Base-by-base conservation (phyloP, 2,797 vertebrate species). In the Sebastes diploproa region DNA sequence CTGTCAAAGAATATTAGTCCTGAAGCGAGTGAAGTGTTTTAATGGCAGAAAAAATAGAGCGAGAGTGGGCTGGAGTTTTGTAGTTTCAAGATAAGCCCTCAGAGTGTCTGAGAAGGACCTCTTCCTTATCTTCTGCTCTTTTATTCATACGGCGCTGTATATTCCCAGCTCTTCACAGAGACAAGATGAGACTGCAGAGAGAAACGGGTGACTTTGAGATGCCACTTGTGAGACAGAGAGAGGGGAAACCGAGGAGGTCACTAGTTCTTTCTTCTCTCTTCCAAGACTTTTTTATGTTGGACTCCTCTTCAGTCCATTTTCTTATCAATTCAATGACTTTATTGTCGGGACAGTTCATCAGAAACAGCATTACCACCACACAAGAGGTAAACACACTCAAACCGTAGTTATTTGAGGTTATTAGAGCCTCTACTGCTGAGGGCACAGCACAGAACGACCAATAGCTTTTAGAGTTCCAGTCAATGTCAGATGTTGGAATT, bases 161-260 rank as follows among this genome's bases (percentile, higher is more conserved):
- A 75, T 86, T 54, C 62, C 14, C 77, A 36, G 79, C 85, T 82
- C 81, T 64, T 81, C 75, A 71, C 78, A 69, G 79, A 83, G 88
- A 87, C 79, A 54, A 88, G 85, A 87, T 72, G 67, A 85, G 86
- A 84, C 89, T 80, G 86, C 85, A 86, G 83, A 80, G 72, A 81
- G 84, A 88, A 88, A 78, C 78, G 87, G 85, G 86, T 88, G 87
- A 92, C 75, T 87, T 90, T 85, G 78, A 89, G 82, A 87, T 14
- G 25, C 80, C 63, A 74, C 84, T 77, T 81, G 63, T 79, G 83
- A 92, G 84, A 81, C 34, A 74, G 54, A 61, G 68, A 72, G 76
- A 64, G 50, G 69, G 74, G 79, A 72, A 78, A 73, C 61, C 2
- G 73, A 84, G 73, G 83, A 78, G 85, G 77, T 84, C 78, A 72